Conservation (phyloP, 2,888 invertebrate species). For the Sinelater perroti region DNA sequence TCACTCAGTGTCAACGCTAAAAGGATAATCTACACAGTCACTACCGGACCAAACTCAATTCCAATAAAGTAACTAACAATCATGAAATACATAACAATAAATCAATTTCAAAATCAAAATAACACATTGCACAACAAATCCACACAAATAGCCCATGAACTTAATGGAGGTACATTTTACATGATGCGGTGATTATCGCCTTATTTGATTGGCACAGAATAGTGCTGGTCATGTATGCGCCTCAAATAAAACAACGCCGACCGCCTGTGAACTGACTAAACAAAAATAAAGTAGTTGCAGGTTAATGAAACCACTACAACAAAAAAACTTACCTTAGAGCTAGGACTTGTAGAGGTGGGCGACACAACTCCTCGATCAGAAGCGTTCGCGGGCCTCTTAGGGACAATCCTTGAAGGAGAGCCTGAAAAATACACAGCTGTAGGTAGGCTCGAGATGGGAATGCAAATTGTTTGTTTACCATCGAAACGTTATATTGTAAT, state of each 20-base stretch:
- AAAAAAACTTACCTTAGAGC: slow-evolving; percentile 8
- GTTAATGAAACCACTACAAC: not conserved
- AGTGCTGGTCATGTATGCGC: too few relatives aligned
- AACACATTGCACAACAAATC: slow-evolving; percentile 55
- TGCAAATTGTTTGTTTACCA: too few relatives aligned
- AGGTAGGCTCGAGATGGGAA: too few relatives aligned
- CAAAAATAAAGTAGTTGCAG: not conserved
- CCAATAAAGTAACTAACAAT: too few relatives aligned
- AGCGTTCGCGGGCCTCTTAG: slow-evolving; percentile 62
- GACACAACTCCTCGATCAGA: slow-evolving; percentile 60
- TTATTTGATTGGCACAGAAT: not conserved
- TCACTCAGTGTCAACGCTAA: too few relatives aligned
- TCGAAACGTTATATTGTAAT: too few relatives aligned
- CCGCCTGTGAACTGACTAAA: not conserved
- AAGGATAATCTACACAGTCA: too few relatives aligned
- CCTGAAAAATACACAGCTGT: slow-evolving; percentile 63
- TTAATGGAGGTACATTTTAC: slow-evolving; percentile 6
- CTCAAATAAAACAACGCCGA: not conserved
- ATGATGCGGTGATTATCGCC: not conserved
- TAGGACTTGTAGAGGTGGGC: slow-evolving; percentile 60
- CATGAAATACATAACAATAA: too few relatives aligned
- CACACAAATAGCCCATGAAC: slow-evolving; percentile 42
- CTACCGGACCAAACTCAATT: too few relatives aligned
- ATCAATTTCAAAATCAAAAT: slow-evolving; percentile 33
- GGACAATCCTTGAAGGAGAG: slow-evolving; percentile 62